Evolutionary conservation across 2,113 vertebrate species (phyloP).

Genomic region (Sebastes schlegelii): DNA sequence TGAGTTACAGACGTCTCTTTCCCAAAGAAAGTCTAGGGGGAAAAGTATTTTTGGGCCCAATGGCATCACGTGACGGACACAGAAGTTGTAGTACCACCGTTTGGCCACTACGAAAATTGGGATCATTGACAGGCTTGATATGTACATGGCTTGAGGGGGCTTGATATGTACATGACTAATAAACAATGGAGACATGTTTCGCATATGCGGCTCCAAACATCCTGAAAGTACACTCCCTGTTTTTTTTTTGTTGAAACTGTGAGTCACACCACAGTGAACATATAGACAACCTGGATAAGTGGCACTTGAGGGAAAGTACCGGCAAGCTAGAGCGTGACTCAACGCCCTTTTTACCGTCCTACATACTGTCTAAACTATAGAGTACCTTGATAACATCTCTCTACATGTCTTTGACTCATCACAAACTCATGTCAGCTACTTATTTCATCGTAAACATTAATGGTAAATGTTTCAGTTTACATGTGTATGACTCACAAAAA

Average conservation of each 20-base stretch:
- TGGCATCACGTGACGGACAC: too few species aligned
- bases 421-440: not conserved
- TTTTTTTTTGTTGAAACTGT: slow-evolving; percentile 13
- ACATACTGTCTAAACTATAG: slow-evolving; percentile 21
- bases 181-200: not conserved
- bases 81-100: too few species aligned
- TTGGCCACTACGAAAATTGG: too few species aligned
- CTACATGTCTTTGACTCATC: not conserved
- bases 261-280: slow-evolving; percentile 35
- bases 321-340: slow-evolving; percentile 36
- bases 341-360: not conserved
- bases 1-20: too few species aligned
- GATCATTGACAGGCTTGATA: too few species aligned
- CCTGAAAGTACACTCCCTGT: slow-evolving; percentile 2
- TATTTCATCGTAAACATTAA: not conserved
- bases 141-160: too few species aligned
- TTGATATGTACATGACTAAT: too few species aligned
- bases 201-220: not conserved
- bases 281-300: slow-evolving; percentile 31
- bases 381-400: slow-evolving; percentile 1
- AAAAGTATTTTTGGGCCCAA: too few species aligned
- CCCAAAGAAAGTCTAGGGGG: too few species aligned
- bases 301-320: slow-evolving; percentile 35
- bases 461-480: not conserved
- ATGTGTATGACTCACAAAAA: not conserved